phyloP scores from a whole-genome alignment of 2,888 invertebrate species.

The Pyralis farinalis region DNA sequence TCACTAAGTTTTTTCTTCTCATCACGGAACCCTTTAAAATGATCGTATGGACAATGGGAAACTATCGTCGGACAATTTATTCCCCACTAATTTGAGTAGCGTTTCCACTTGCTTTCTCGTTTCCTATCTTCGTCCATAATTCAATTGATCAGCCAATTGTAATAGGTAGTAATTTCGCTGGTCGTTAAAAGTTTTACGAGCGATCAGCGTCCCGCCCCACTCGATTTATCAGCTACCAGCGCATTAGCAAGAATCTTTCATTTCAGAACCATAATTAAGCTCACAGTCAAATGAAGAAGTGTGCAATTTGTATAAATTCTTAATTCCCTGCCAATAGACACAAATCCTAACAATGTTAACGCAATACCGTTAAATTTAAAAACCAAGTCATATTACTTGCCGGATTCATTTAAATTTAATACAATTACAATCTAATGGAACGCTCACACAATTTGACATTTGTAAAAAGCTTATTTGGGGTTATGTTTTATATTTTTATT shows the following conservation, averaged over 20 bases:
- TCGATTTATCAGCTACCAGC: conserved; percentile 42
- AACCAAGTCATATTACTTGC: not conserved
- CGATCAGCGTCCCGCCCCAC: conserved; percentile 36
- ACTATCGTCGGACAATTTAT: not conserved
- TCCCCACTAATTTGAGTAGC: not conserved
- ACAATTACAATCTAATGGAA: too few species aligned
- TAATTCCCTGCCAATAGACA: conserved; percentile 2
- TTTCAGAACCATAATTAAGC: conserved; percentile 22
- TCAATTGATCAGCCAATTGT: conserved; percentile 35
- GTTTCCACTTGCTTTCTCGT: not conserved
- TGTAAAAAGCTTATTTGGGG: too few species aligned
- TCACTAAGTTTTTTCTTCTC: too few species aligned
- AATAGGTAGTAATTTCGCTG: conserved; percentile 45
- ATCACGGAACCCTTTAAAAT: too few species aligned
- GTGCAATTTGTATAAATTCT: conserved; percentile 24
- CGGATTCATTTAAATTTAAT: too few species aligned
- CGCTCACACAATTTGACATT: too few species aligned
- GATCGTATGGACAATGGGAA: too few species aligned
- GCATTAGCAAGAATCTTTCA: conserved; percentile 45
- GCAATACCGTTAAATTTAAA: not conserved
- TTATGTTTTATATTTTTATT: too few species aligned
- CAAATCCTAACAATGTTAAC: not conserved
- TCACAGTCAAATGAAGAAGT: conserved; percentile 22
- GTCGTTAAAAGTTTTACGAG: conserved; percentile 57
- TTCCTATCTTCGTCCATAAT: conserved; percentile 21